Evolutionary conservation across 2,888 invertebrate genomes (phyloP).

Genomic region (Eilema sororculum): DNA sequence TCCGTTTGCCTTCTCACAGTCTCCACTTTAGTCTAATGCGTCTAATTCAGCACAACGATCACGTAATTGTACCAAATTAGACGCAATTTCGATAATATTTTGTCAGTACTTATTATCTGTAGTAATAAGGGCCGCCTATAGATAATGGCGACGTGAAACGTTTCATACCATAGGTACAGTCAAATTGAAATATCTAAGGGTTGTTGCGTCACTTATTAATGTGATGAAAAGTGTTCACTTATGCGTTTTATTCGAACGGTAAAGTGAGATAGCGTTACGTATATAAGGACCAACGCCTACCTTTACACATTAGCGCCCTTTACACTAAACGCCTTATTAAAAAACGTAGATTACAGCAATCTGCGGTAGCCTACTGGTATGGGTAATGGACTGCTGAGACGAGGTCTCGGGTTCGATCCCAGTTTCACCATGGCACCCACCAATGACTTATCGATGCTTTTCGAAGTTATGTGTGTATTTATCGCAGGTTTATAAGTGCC

Average conservation of each 20-base stretch:
- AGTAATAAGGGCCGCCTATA: not conserved
- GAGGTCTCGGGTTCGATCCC: too few species aligned
- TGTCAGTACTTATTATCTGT: not conserved
- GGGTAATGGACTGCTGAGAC: too few species aligned
- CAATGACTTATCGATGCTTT: too few species aligned
- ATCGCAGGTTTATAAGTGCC: too few species aligned
- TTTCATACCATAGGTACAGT: not conserved
- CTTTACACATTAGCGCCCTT: too few species aligned
- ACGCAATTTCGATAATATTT: constrained; percentile 8
- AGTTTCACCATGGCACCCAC: too few species aligned
- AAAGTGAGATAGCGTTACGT: not conserved
- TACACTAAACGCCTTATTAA: too few species aligned
- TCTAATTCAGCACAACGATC: not conserved
- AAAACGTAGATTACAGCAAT: too few species aligned
- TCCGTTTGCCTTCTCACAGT: too few species aligned
- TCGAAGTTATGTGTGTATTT: too few species aligned
- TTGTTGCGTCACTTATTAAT: not conserved
- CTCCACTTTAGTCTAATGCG: not conserved
- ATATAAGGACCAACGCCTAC: not conserved
- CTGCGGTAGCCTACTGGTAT: too few species aligned
- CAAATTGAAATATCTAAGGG: constrained; percentile 1
- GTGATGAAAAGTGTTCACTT: not conserved
- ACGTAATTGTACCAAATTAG: not conserved
- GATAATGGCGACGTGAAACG: not conserved
- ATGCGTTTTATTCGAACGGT: not conserved